Conservation (phyloP, 2,888 invertebrate genomes). For the Rhopalosiphum nymphaeae region DNA sequence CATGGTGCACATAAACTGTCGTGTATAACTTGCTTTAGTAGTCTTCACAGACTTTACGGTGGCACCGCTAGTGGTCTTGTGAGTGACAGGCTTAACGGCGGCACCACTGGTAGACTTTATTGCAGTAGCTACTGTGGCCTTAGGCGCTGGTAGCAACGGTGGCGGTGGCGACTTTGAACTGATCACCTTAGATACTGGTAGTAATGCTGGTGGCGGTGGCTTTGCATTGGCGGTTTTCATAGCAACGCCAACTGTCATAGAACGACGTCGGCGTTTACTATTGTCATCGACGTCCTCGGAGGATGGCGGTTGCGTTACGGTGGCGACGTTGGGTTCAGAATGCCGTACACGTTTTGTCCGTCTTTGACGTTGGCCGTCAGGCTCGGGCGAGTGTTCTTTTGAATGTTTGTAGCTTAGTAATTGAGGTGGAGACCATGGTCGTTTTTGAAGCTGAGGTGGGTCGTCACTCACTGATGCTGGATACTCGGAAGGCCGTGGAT, state of each 20-base stretch:
- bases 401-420: neutral
- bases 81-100: neutral
- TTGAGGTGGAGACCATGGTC: neutral
- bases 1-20: conserved; percentile 73
- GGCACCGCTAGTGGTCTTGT: no score
- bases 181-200: neutral
- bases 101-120: neutral
- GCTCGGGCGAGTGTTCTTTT: conserved; percentile 62
- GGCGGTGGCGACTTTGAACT: neutral
- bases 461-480: conserved; percentile 71
- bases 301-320: neutral
- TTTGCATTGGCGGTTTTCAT: neutral
- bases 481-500: conserved; percentile 76
- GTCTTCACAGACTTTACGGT: neutral
- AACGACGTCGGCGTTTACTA: conserved; percentile 23
- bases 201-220: neutral
- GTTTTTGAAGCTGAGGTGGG: conserved; percentile 66
- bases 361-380: neutral
- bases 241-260: conserved; percentile 69
- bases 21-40: neutral
- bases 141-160: neutral
- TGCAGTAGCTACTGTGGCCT: neutral
- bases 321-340: neutral
- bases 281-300: neutral
- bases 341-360: neutral